A percentile compares a stretch with the other conserved stretches of the same genome.
phyloP scores from a whole-genome alignment of 2,888 invertebrate species.

The Platerodrilus igneus region DNA sequence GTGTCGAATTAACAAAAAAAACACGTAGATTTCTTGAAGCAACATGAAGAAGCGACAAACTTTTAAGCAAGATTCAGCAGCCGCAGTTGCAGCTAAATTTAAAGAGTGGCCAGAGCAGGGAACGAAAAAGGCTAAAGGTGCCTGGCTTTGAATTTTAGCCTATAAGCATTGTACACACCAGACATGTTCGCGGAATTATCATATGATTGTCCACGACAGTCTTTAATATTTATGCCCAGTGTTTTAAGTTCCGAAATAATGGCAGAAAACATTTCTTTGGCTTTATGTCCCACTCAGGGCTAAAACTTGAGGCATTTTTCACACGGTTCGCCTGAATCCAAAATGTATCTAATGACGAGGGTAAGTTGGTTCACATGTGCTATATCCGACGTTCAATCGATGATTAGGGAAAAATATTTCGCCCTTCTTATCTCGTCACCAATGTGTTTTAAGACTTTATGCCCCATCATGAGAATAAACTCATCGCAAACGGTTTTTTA shows the following conservation, averaged over 20 bases:
- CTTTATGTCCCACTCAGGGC: neutral
- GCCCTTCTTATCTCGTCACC: neutral
- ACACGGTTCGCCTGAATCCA: constrained; percentile 1
- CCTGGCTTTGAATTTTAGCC: too few relatives aligned
- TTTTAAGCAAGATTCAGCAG: too few relatives aligned
- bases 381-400: too few relatives aligned
- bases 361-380: neutral
- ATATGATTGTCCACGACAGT: constrained; percentile 33
- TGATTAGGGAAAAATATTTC: neutral
- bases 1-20: constrained; percentile 25
- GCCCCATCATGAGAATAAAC: constrained; percentile 33
- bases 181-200: constrained; percentile 34
- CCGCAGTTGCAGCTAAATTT: constrained; percentile 25
- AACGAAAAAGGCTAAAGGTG: constrained; percentile 19
- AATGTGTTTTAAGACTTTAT: constrained; percentile 17
- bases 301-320: neutral
- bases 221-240: too few relatives aligned
- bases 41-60: too few relatives aligned
- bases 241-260: constrained; percentile 17
- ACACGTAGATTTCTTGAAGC: too few relatives aligned
- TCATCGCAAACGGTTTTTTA: constrained; percentile 35
- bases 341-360: too few relatives aligned
- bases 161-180: too few relatives aligned
- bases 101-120: constrained; percentile 29
- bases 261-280: constrained; percentile 1